Conservation (phyloP, 2,797 vertebrate genomes). For the Podarcis siculus region DNA sequence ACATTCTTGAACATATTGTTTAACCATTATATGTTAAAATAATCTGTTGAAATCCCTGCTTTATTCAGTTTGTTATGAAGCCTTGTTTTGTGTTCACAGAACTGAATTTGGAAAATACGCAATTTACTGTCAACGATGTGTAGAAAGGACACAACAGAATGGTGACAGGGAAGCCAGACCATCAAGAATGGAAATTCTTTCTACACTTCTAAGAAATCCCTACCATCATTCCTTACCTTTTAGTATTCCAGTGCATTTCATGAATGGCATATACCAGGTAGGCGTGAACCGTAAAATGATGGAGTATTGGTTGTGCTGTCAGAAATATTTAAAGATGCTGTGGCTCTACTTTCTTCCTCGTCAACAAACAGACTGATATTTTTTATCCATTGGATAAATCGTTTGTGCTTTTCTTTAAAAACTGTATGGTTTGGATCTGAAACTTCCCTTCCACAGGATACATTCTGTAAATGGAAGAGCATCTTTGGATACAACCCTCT, state of each 20-base stretch:
- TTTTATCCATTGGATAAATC: background rate
- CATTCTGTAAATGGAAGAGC: background rate
- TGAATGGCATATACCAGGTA: constrained; percentile 97
- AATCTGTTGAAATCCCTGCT: background rate
- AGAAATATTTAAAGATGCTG: constrained; percentile 21
- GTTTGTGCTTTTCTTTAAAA: background rate
- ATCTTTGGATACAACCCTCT: background rate
- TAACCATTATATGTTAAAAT: background rate
- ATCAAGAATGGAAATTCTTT: constrained; percentile 97
- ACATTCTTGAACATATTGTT: background rate
- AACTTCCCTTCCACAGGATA: background rate
- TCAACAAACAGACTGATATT: constrained; percentile 21
- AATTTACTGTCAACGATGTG: constrained; percentile 94
- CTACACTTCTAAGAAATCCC: constrained; percentile 94
- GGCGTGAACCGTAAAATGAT: background rate
- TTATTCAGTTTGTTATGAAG: background rate
- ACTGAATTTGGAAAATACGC: constrained; percentile 97
- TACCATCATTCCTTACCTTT: constrained; percentile 97
- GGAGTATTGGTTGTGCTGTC: background rate
- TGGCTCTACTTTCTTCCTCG: constrained; percentile 2
- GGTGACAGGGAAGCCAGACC: constrained; percentile 92
- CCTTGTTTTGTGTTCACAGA: constrained; percentile 76
- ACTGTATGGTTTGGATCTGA: background rate
- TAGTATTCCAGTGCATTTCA: constrained; percentile 96
- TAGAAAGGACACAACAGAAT: constrained; percentile 93